Conservation (phyloP, 2,113 vertebrate species). For the Actenoides lindsayi region DNA sequence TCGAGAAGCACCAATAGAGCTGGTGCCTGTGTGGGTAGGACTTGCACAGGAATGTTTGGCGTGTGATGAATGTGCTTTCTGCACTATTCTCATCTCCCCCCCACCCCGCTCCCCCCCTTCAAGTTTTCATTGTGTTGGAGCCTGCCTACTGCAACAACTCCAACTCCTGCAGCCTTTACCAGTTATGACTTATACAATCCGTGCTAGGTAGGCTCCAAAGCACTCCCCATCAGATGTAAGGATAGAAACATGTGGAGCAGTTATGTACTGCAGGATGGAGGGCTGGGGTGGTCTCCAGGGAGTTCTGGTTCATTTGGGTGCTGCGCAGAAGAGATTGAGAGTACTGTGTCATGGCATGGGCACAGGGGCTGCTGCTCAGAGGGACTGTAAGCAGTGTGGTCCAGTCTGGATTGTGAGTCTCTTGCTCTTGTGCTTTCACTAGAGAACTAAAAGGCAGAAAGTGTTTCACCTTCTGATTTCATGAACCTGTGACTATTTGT, state of each 20-base stretch:
- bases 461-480: not conserved
- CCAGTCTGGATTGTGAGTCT: not conserved
- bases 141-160: not conserved
- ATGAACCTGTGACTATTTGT: not conserved
- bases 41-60: not conserved
- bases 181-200: not conserved
- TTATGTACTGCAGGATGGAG: not conserved
- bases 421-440: not conserved
- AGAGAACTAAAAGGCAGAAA: not conserved
- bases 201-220: not conserved
- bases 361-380: not conserved
- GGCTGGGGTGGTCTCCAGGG: not conserved
- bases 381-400: not conserved
- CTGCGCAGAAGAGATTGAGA: not conserved
- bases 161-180: not conserved
- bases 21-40: not conserved
- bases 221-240: not conserved
- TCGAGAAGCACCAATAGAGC: fast-evolving
- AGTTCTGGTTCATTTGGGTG: not conserved
- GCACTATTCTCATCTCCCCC: not conserved
- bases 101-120: not conserved
- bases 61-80: not conserved
- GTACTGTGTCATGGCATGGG: not conserved
- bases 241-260: fast-evolving
- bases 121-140: not conserved